Evolutionary conservation across 2,888 invertebrate genomes (phyloP).

Genomic region (Metalampra italica): DNA sequence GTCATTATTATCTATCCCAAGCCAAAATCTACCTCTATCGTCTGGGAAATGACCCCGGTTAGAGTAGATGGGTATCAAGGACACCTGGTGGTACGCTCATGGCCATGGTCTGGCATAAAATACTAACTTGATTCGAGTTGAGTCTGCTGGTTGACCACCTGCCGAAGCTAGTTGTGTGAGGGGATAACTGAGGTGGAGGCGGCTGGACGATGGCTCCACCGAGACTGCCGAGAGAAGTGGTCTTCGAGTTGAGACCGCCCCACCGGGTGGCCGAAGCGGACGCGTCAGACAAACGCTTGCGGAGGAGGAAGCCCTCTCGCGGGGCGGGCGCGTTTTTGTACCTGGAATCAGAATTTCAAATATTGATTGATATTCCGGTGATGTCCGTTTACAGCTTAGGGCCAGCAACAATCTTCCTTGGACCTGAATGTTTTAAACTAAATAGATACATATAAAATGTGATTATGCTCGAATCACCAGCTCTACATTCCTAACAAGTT

Average conservation of each 20-base stretch:
- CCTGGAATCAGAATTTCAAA: conserved; percentile 35
- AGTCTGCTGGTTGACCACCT: conserved; percentile 87
- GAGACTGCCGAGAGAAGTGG: conserved; percentile 90
- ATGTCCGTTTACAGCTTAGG: background rate
- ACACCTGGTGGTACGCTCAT: no score
- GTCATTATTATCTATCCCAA: no score
- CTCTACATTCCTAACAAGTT: no score
- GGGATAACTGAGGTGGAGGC: conserved; percentile 72
- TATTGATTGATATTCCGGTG: no score
- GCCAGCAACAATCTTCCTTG: no score
- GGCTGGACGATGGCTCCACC: conserved; percentile 79
- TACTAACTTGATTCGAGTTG: conserved; percentile 81
- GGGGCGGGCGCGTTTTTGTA: conserved; percentile 84
- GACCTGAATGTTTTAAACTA: no score
- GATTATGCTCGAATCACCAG: no score
- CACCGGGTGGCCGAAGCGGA: conserved; percentile 78
- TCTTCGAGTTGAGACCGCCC: conserved; percentile 88
- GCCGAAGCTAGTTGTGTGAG: conserved; percentile 77
- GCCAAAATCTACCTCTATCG: no score
- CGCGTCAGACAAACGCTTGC: conserved; percentile 86
- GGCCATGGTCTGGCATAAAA: no score
- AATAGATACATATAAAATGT: no score
- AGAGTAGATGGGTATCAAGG: no score
- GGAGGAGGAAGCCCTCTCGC: conserved; percentile 88
- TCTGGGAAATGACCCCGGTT: no score